Evolutionary conservation across 1,140 invertebrate species (phyloP).

Genomic region (Megalopta genalis): DNA sequence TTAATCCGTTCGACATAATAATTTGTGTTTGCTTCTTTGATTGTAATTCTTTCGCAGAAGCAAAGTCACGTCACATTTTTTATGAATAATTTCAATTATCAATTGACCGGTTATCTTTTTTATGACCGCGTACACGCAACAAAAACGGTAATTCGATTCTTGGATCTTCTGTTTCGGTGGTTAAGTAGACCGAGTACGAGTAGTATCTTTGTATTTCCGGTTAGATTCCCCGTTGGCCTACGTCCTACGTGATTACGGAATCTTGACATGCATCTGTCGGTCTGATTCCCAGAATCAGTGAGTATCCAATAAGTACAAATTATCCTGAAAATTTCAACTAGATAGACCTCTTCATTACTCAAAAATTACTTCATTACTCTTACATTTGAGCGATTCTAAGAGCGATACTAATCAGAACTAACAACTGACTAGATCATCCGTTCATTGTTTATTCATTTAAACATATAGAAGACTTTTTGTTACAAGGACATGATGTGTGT

Average conservation of each 20-base stretch:
- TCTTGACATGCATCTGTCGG: background rate
- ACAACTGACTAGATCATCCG: too few species aligned
- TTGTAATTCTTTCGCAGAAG: too few species aligned
- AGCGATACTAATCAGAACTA: too few species aligned
- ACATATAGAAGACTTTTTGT: background rate
- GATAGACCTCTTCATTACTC: too few species aligned
- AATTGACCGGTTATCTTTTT: background rate
- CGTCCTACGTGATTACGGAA: background rate
- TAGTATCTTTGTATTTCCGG: conserved; percentile 53
- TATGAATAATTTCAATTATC: too few species aligned
- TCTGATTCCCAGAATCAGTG: background rate
- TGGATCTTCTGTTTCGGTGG: background rate
- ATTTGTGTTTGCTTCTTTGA: too few species aligned
- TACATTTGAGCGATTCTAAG: too few species aligned
- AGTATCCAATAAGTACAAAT: too few species aligned
- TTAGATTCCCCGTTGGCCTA: background rate
- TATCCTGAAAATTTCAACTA: too few species aligned
- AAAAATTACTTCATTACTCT: too few species aligned
- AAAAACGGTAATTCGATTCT: background rate
- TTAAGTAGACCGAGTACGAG: conserved; percentile 6
- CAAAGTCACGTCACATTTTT: too few species aligned
- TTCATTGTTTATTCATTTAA: background rate
- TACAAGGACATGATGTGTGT: background rate
- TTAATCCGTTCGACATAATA: too few species aligned
- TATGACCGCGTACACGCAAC: background rate